A percentile compares a stretch with the other conserved stretches of the same genome.
These are phyloP conservation scores for Hemicrepidius hirtus DNA, from an alignment of 2,888 invertebrate genomes.

Conservation along the genomic window DNA sequence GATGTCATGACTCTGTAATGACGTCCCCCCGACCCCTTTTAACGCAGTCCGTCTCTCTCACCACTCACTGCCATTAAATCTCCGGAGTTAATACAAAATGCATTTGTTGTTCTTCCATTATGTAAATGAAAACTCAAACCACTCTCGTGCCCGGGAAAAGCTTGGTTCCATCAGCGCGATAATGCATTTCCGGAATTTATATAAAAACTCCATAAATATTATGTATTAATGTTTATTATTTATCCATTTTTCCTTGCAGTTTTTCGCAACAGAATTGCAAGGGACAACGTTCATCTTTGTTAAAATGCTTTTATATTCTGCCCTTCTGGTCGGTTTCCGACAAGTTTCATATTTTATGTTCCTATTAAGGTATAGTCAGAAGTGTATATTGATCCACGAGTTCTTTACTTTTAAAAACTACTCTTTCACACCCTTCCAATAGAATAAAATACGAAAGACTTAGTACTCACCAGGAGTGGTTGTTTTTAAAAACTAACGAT, in stretches of 20 bases:
- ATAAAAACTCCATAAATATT: constrained; percentile 55
- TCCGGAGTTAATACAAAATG: constrained; percentile 73
- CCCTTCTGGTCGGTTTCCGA: constrained; percentile 30
- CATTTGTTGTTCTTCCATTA: constrained; percentile 74
- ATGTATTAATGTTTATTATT: constrained; percentile 54
- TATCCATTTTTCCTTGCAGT: constrained; percentile 45
- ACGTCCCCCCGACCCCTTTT: constrained; percentile 60
- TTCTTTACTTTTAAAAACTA: constrained; percentile 38
- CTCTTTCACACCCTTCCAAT: constrained; percentile 21
- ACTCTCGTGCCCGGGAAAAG: constrained; percentile 64
- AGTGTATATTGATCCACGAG: constrained; percentile 38
- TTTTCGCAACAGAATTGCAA: constrained; percentile 36
- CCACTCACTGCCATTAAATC: constrained; percentile 71
- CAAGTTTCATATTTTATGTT: constrained; percentile 45
- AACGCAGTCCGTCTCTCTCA: constrained; percentile 56
- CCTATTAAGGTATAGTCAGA: constrained; percentile 46
- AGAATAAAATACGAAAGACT: not conserved
- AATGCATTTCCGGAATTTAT: constrained; percentile 68
- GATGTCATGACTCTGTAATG: constrained; percentile 71
- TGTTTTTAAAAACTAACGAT: too few species aligned
- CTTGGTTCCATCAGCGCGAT: constrained; percentile 67
- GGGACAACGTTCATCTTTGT: constrained; percentile 44
- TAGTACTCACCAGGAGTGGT: not conserved
- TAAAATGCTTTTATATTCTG: constrained; percentile 46
- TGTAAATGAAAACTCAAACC: constrained; percentile 72